Evolutionary conservation across 2,888 invertebrate species (phyloP), one percentile per base, ranked within the genome.

Genomic region (Elegia similella): DNA sequence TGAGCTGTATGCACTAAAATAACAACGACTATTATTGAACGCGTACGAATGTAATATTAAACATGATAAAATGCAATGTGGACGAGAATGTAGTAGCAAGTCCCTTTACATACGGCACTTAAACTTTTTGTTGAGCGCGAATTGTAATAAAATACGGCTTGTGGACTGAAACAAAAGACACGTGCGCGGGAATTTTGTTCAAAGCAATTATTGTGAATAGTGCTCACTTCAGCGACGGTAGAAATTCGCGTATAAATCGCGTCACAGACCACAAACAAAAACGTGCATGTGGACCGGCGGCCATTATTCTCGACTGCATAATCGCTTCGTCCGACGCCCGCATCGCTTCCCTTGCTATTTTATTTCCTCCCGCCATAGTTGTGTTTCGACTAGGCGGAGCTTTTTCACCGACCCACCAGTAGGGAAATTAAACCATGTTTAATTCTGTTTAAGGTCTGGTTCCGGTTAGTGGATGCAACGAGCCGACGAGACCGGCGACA

Each of bases 231-330:
- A 84, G 84, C 84, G 82, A 85, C 82, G 86, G 88, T 84, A 86
- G 88, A 88, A 89, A 84, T 89, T 89, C 87, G 80, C 80, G 85
- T 86, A 90, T 91, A 91, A 90, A 91, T 91, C 89, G 90, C 90
- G 88, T 90, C 91, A 88, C 87, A 88, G 88, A 88, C 90, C 91
- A 88, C 91, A 90, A 91, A 91, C 90, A 90, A 90, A 91, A 90
- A 89, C 89, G 90, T 89, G 86, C 88, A 91, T 88, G 90, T 87
- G 88, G 90, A 89, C 88, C 86, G 86, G 84, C 85, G 82, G 80
- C 90, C 89, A 91, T 90, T 91, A 91, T 90, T 91, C 88, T 91
- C 89, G 85, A 88, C 90, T 89, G 90, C 89, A 91, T 91, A 91
- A 91, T 91, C 90, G 90, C 88, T 88, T 86, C 90, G 90, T 90